Percentiles rank a stretch among this genome's conserved stretches.
Evolutionary conservation across 2,797 vertebrate species (phyloP).

Genomic region (Lophotriccus pileatus): DNA sequence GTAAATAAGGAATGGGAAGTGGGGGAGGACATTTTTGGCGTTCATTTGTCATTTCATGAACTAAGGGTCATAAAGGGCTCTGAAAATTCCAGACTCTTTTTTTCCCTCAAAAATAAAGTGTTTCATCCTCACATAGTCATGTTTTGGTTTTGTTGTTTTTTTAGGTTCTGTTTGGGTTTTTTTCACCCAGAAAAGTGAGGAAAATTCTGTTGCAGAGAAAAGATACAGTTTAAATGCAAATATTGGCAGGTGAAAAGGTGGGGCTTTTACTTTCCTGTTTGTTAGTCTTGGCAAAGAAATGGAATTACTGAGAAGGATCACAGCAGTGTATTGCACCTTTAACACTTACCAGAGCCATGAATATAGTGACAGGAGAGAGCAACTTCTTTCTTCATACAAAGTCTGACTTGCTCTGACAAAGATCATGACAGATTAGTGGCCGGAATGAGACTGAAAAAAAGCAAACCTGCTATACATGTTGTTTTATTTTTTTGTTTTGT

Average conservation of each 20-base stretch:
- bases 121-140: not conserved
- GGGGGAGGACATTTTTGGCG: not conserved
- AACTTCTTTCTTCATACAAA: not conserved
- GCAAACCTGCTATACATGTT: not conserved
- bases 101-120: not conserved
- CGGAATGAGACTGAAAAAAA: not conserved
- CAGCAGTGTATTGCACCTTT: not conserved
- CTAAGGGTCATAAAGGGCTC: not conserved
- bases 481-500: not conserved
- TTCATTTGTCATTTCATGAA: not conserved
- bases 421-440: not conserved
- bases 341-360: not conserved
- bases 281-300: constrained; percentile 1
- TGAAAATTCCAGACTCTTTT: not conserved
- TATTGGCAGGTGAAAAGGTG: not conserved
- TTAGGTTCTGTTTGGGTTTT: not conserved
- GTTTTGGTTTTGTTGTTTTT: not conserved
- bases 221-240: not conserved
- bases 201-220: not conserved
- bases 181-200: not conserved
- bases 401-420: not conserved
- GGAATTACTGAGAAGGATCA: not conserved
- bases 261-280: not conserved
- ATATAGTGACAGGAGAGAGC: not conserved
- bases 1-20: not conserved